Evolutionary conservation across 2,888 invertebrate species (phyloP).

Genomic region (Crepidodera aurea): DNA sequence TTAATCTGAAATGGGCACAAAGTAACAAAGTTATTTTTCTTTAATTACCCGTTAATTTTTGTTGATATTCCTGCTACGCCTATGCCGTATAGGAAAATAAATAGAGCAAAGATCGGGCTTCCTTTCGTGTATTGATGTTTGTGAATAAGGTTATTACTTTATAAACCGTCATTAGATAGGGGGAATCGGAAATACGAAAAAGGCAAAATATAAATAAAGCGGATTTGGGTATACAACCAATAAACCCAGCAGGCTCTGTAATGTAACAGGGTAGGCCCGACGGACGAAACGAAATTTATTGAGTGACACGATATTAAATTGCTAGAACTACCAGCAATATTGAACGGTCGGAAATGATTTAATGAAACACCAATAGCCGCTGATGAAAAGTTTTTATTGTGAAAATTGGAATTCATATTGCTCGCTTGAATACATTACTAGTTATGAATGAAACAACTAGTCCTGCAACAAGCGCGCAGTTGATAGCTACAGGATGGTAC

Average conservation of each 20-base stretch:
- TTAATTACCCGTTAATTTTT: too few relatives aligned
- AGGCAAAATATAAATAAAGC: slow-evolving; percentile 20
- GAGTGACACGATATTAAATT: slow-evolving; percentile 14
- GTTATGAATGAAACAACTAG: too few relatives aligned
- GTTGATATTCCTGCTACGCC: not conserved
- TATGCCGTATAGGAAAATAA: not conserved
- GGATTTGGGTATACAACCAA: slow-evolving; percentile 22
- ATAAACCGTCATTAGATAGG: slow-evolving; percentile 19
- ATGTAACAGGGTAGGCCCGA: slow-evolving; percentile 12
- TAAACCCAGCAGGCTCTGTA: slow-evolving; percentile 11
- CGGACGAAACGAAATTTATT: slow-evolving; percentile 1
- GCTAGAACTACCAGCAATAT: not conserved
- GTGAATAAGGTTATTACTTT: slow-evolving; percentile 17
- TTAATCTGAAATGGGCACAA: too few relatives aligned
- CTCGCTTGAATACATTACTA: not conserved
- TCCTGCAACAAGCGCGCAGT: too few relatives aligned
- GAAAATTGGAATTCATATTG: not conserved
- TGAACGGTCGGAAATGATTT: slow-evolving; percentile 1
- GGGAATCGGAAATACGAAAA: slow-evolving; percentile 19
- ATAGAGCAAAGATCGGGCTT: too few relatives aligned
- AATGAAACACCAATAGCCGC: not conserved
- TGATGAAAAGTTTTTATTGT: not conserved
- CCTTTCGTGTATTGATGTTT: not conserved
- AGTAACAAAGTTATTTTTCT: too few relatives aligned
- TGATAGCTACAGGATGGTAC: too few relatives aligned